A percentile compares a stretch with the other conserved stretches of the same genome.
Evolutionary conservation across 2,888 invertebrate species (phyloP).

Genomic region (Perizoma flavofasciatum): DNA sequence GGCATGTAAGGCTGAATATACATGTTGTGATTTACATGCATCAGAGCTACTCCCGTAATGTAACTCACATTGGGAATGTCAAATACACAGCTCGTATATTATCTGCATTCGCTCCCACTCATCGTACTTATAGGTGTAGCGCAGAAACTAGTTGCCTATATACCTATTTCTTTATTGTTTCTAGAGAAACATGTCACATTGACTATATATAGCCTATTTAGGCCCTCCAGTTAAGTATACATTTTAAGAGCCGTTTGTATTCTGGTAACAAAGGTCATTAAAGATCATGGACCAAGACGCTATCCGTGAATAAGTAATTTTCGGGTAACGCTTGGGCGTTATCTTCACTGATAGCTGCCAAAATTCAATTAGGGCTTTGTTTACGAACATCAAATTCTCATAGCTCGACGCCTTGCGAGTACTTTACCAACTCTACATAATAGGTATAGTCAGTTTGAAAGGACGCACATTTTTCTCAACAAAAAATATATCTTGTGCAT

Average conservation of each 20-base stretch:
- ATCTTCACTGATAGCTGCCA: conserved; percentile 1
- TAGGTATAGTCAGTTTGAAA: too few relatives aligned
- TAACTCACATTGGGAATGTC: conserved; percentile 73
- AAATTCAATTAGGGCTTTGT: conserved; percentile 18
- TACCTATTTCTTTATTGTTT: conserved; percentile 12
- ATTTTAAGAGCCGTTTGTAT: conserved; percentile 21
- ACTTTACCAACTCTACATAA: background rate
- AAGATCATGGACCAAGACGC: conserved; percentile 11
- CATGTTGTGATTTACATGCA: conserved; percentile 81
- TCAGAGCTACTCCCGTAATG: conserved; percentile 79
- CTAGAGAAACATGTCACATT: conserved; percentile 34
- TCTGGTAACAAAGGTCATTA: conserved; percentile 19
- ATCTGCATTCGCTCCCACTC: conserved; percentile 57
- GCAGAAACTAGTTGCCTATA: conserved; percentile 24
- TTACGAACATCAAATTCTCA: background rate
- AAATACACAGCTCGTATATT: conserved; percentile 64
- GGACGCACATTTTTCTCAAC: too few relatives aligned
- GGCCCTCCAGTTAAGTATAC: conserved; percentile 11
- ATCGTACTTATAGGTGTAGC: conserved; percentile 31
- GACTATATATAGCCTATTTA: conserved; percentile 27
- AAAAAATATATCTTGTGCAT: too few relatives aligned
- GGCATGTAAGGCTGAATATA: conserved; percentile 77
- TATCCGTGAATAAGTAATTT: conserved; percentile 9
- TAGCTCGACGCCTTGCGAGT: background rate
- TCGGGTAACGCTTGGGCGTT: conserved; percentile 16